Base-by-base conservation (phyloP, 2,888 invertebrate genomes). In the Digitonthophagus gazella region DNA sequence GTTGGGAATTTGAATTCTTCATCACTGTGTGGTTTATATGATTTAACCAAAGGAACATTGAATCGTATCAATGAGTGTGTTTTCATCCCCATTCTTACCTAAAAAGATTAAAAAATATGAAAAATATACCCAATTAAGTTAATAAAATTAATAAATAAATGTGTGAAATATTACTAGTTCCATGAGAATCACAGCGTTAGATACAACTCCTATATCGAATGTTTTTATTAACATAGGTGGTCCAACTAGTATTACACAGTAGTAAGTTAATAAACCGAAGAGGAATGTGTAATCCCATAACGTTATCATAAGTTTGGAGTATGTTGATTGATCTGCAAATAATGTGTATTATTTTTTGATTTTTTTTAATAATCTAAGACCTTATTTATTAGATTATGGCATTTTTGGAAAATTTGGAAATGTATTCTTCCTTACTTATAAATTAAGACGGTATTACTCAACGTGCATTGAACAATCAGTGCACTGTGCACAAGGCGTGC, bases 81-180 rank as follows among this genome's bases (percentile, higher is more conserved):
- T 84, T 97, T 97, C 97, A 97, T 97, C 67, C 91, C 80, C 66
- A 95, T 83, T 8, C 97, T 88, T 8, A 91, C 86, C 91, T 87
- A 82, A 76, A 81, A 80, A 15, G 4, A 14, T 2, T 3, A 58
- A 58, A 3, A 1, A 0, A 58, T 16, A 14, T 58, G 11, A 2
- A n/a, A n/a, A n/a, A n/a, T n/a, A n/a, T n/a, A n/a, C 3, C 15
- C 15, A 6, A 11, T 14, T 3, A 44, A 8, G 1, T 44, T 44
- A 44, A 2, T 44, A 44, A 44, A 44, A 8, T 44, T 44, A 5
- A 44, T 44, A 8, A 1, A 1, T 44, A 44, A 22, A 44, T n/a
- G n/a, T n/a, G n/a, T n/a, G n/a, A n/a, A n/a, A n/a, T n/a, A n/a
- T 11, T 44, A 44, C 28, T 11, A 11, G 8, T 44, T 44, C 28